Base-by-base conservation (phyloP, 2,797 vertebrate species). In the Leptoclinus maculatus region DNA sequence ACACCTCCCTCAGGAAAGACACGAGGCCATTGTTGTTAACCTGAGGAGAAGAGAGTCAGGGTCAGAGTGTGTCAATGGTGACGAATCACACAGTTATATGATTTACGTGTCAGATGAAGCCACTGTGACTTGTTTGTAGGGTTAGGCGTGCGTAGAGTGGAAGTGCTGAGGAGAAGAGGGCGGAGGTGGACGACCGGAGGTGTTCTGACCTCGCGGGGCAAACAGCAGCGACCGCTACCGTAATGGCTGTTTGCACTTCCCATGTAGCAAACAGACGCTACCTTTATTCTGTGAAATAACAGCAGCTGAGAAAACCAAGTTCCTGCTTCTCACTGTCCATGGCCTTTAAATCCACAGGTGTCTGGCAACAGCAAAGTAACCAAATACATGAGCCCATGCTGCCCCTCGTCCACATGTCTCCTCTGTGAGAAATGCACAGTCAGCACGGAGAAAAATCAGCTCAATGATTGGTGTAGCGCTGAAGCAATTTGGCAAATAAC, bases 21-120 rank as follows among this genome's bases (percentile, higher is more conserved):
- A 99, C 96, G 56, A 99, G 95, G 56, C 98, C 98, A 0, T 99
- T 99, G 93, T 99, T 99, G 95, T 99, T 99, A 43, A 99, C 98
- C 98, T 99, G 90, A 0, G 1, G 59, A 79, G 36, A 38, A 76
- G n/a, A 79, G 3, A 84, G 25, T 16, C 3, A 25, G 2, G 82
- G 34, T 16, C 3, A 27, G 12, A 45, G 21, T 21, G 47, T 25
- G 17, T 47, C 45, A 34, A 36, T 25, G n/a, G 41, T n/a, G 3
- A 54, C 56, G 21, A 47, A 64, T 64, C 41, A 74, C 11, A 34
- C n/a, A 49, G 25, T 27, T 17, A 39, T 32, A 23, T 9, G 12
- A 63, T 71, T 64, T 41, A n/a, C 32, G 32, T 56, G 74, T 76
- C 51, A 80, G 65, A 72, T 73, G 73, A 23, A 74, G 75, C 58